A percentile compares a stretch with the other conserved stretches of the same genome.
Conservation (phyloP, 2,888 invertebrate species). For the Bellardia pandia region DNA sequence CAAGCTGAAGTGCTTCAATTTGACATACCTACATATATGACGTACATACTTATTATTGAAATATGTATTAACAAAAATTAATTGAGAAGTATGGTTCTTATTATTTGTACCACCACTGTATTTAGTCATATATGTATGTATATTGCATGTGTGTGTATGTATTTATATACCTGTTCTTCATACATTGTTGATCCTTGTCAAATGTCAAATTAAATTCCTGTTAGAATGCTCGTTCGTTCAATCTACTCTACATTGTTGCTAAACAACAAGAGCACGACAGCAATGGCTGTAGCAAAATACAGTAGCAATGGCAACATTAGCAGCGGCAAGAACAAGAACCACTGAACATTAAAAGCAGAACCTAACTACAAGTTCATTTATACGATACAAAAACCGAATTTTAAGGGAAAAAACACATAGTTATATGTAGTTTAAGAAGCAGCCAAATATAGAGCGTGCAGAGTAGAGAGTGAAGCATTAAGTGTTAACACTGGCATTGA, state of each 20-base stretch:
- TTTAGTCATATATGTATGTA: neutral
- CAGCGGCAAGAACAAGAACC: slow-evolving; percentile 13
- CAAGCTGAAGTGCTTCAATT: no score
- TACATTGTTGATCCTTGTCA: slow-evolving; percentile 72
- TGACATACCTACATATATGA: neutral
- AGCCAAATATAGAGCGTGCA: slow-evolving; percentile 16
- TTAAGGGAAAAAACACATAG: slow-evolving; percentile 1
- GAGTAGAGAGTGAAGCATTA: neutral
- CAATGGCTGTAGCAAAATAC: slow-evolving; percentile 6
- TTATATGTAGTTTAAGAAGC: slow-evolving; percentile 37
- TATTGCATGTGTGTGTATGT: neutral
- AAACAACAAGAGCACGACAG: slow-evolving; percentile 54
- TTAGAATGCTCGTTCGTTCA: slow-evolving; percentile 62
- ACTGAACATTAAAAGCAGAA: slow-evolving; percentile 35
- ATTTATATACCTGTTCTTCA: slow-evolving; percentile 54
- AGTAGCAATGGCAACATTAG: slow-evolving; percentile 25
- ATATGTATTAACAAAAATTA: no score
- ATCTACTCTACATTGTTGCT: slow-evolving; percentile 63
- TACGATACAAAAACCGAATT: neutral
- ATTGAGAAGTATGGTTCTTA: no score
- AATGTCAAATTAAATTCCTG: slow-evolving; percentile 72
- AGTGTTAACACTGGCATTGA: slow-evolving; percentile 72
- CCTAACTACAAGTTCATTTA: slow-evolving; percentile 49
- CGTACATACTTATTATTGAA: neutral
- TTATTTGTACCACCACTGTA: neutral